Base-by-base conservation (phyloP, 2,113 vertebrate species). In the Nematolebias whitei region DNA sequence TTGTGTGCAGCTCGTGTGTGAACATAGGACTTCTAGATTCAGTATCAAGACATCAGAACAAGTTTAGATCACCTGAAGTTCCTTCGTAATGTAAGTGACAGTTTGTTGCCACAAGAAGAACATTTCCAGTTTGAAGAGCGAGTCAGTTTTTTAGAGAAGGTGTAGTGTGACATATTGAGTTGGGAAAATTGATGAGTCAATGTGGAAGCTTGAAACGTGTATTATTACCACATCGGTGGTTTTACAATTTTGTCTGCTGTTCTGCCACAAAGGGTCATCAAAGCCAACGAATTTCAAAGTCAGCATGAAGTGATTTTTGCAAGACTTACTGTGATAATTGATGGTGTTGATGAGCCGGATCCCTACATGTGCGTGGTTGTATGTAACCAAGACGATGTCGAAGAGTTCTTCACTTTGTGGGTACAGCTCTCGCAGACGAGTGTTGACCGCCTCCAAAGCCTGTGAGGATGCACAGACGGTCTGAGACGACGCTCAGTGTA, bases 321-420 rank as follows among this genome's bases (percentile, higher is more conserved):
- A 0, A 49, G 0, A 71, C 96, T 94, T 54, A 99, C 98, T 96
- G 4, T 99, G 95, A 78, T 99, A 93, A 83, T 99, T 99, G 93
- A 99, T 99, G 88, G 95, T 99, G 93, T 99, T 99, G 92, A 99
- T 99, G 65, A 99, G 85, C 6, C 98, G 94, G 54, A 99, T 93
- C 6, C 98, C 98, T 0, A 99, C 97, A 43, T 98, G 96, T 0
- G 98, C 98, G 0, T 99, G 97, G 91, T 99, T 97, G 90, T 98
- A 98, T 68, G 97, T 99, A 88, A 99, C 94, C 23, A 99, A 91
- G 54, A 99, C 95, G 0, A 99, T 95, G 79, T 99, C 98, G 0
- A 99, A 99, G 69, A 99, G 82, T 35, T 99, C 96, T 63, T 99
- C 98, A 0, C 96, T 97, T 5, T 96, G 93, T 0, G 98, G 97